Conservation (phyloP, 2,888 invertebrate genomes). For the Phortica magna region DNA sequence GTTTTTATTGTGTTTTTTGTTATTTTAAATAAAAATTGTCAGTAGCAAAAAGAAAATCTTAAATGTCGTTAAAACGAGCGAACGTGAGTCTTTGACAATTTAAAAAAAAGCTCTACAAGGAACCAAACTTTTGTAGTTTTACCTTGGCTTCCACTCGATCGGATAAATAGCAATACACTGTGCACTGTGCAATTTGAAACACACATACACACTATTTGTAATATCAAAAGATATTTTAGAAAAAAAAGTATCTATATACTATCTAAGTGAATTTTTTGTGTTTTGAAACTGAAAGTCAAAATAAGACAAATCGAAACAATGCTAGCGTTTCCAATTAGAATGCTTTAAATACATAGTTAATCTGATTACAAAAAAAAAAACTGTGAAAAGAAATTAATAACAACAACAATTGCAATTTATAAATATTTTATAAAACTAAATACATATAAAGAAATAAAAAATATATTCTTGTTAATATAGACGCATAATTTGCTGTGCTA, state of each 20-base stretch:
- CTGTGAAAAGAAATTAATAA: constrained; percentile 20
- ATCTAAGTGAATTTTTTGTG: too few relatives aligned
- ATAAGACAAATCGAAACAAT: neutral
- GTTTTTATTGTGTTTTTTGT: neutral
- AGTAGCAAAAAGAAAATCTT: constrained; percentile 2
- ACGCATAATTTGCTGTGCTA: constrained; percentile 37
- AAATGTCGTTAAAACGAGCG: constrained; percentile 51
- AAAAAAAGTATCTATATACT: neutral
- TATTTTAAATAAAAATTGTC: neutral
- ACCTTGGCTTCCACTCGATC: constrained; percentile 52
- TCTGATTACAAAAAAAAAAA: neutral
- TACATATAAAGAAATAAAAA: constrained; percentile 8
- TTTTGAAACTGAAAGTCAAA: neutral
- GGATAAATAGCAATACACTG: neutral
- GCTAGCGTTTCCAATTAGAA: constrained; percentile 4
- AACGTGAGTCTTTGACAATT: constrained; percentile 69
- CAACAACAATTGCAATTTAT: neutral
- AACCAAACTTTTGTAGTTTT: constrained; percentile 59
- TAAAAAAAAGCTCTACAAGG: constrained; percentile 64
- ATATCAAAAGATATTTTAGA: neutral
- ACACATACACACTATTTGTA: neutral
- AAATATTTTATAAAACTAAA: constrained; percentile 17
- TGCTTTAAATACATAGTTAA: neutral
- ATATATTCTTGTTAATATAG: constrained; percentile 17
- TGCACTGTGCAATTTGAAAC: constrained; percentile 36